A percentile compares a stretch with the other conserved stretches of the same genome.
Conservation (phyloP, 2,797 vertebrate genomes). For the Pseudochirops cupreus region DNA sequence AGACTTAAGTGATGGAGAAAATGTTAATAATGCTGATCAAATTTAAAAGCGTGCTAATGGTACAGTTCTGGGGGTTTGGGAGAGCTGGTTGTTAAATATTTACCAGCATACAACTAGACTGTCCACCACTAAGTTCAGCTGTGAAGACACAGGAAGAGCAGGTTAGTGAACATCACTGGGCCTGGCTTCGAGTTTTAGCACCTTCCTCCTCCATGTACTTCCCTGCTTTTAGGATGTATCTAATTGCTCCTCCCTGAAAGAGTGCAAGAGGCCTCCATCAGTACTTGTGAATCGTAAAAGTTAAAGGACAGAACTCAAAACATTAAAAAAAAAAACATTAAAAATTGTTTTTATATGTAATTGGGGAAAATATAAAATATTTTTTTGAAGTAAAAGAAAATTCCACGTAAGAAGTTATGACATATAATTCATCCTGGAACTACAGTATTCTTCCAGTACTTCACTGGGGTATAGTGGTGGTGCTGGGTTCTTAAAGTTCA, state of each 20-base stretch:
- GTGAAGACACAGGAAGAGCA: neutral
- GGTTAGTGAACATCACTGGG: neutral
- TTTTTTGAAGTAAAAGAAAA: neutral
- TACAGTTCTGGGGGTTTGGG: neutral
- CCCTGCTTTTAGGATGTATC: neutral
- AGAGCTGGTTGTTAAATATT: neutral
- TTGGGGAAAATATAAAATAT: too few species aligned
- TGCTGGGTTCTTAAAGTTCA: neutral
- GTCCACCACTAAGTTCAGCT: neutral
- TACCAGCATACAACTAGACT: neutral
- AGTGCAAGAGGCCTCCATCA: neutral
- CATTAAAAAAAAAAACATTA: too few species aligned
- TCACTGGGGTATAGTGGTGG: neutral
- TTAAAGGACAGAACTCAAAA: neutral
- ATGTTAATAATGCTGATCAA: neutral
- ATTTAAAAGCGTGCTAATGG: neutral
- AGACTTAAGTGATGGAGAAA: neutral
- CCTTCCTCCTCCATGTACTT: neutral
- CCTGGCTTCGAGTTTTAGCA: neutral
- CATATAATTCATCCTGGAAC: neutral
- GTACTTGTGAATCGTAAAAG: neutral
- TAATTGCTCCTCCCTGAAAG: neutral
- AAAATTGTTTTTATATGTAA: too few species aligned
- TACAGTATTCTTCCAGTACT: neutral
- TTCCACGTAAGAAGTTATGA: neutral